phyloP scores from a whole-genome alignment of 1,140 invertebrate species.

The Heliconius eleuchia region DNA sequence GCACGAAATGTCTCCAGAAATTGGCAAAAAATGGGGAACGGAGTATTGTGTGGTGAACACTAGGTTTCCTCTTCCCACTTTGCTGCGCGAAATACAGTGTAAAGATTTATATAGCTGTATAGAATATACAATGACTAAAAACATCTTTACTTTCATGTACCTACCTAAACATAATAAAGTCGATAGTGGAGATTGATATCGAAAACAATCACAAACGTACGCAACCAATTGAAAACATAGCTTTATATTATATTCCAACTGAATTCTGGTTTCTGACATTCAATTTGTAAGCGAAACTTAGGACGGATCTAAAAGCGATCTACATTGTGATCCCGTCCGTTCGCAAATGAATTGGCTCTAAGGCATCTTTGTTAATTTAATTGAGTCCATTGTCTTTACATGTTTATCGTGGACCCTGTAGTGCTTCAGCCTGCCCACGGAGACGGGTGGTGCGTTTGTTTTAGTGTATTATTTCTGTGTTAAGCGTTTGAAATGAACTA shows the following conservation, averaged over 20 bases:
- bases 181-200: background rate
- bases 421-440: background rate
- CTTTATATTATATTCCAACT: background rate
- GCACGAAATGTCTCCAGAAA: no score
- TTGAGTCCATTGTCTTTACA: constrained; percentile 21
- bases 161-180: background rate
- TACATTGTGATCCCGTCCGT: constrained; percentile 20
- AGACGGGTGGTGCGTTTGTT: background rate
- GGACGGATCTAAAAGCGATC: constrained; percentile 27
- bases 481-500: background rate
- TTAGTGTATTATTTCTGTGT: background rate
- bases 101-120: no score
- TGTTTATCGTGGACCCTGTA: constrained; percentile 27
- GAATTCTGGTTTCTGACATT: constrained; percentile 29
- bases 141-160: background rate
- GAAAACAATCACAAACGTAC: background rate
- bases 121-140: no score
- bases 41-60: no score
- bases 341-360: constrained; percentile 24
- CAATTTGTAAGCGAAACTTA: constrained; percentile 27
- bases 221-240: background rate
- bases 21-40: no score
- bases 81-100: no score
- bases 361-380: constrained; percentile 37
- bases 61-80: no score